phyloP scores from a whole-genome alignment of 1,140 invertebrate genomes.

The Tetraneura akinire region DNA sequence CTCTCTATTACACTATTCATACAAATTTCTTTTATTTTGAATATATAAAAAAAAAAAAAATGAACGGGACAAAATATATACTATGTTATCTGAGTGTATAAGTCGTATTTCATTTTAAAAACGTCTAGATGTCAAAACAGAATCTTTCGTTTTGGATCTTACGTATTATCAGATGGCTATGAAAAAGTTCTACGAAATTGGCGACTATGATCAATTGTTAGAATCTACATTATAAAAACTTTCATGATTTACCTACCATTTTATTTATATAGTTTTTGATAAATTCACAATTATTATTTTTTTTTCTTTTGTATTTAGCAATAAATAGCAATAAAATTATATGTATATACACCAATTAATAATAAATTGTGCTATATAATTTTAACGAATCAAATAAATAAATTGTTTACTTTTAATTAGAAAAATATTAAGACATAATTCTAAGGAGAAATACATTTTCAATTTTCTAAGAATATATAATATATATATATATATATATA shows the following conservation, averaged over 20 bases:
- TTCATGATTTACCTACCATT: background rate
- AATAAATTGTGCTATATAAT: no score
- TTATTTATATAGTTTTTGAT: background rate
- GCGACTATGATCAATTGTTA: background rate
- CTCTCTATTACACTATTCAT: background rate
- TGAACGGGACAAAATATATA: constrained; percentile 7
- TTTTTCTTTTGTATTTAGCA: no score
- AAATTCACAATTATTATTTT: background rate
- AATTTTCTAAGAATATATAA: no score
- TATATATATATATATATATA: no score
- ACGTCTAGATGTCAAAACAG: constrained; percentile 40
- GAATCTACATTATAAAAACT: background rate
- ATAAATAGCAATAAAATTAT: no score
- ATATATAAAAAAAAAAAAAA: background rate
- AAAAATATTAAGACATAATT: no score
- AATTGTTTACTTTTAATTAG: no score
- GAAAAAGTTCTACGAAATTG: constrained; percentile 18
- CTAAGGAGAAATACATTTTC: no score
- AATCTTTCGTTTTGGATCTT: constrained; percentile 31
- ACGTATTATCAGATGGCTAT: constrained; percentile 20
- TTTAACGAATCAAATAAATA: no score
- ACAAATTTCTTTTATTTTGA: constrained; percentile 8
- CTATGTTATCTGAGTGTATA: constrained; percentile 41
- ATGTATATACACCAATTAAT: background rate
- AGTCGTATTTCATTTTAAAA: constrained; percentile 44